Conservation (phyloP, 2,888 invertebrate genomes). For the Athalia circularis region DNA sequence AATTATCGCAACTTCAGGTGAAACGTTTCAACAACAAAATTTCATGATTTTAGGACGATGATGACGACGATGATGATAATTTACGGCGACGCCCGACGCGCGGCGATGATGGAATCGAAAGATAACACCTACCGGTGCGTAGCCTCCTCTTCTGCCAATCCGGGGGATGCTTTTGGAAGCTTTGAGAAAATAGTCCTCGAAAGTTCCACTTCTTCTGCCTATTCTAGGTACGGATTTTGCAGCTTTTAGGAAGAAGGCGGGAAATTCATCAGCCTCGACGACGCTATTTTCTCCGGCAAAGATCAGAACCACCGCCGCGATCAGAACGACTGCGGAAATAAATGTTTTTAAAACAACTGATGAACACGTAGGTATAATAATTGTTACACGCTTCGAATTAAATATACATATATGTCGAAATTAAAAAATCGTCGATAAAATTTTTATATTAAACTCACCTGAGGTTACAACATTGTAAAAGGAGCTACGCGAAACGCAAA, state of each 20-base stretch:
- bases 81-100: too few species aligned
- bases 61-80: too few species aligned
- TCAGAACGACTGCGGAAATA: conserved; percentile 49
- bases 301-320: conserved; percentile 47
- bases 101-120: not conserved
- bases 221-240: conserved; percentile 68
- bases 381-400: too few species aligned
- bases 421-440: too few species aligned
- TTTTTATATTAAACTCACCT: not conserved
- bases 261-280: conserved; percentile 63
- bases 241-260: conserved; percentile 69
- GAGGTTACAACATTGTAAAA: conserved; percentile 25
- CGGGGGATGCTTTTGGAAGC: conserved; percentile 60
- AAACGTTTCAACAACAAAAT: too few species aligned
- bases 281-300: conserved; percentile 43
- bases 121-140: conserved; percentile 51
- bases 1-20: too few species aligned
- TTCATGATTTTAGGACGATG: too few species aligned
- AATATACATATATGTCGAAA: too few species aligned
- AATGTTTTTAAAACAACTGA: conserved; percentile 1
- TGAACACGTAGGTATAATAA: too few species aligned
- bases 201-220: conserved; percentile 62
- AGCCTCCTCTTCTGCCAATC: conserved; percentile 56
- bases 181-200: conserved; percentile 62
- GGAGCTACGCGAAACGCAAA: conserved; percentile 9